These are phyloP conservation scores for Dicrurus megarhynchus DNA, from an alignment of 2,113 vertebrate species.

Conservation along the genomic window DNA sequence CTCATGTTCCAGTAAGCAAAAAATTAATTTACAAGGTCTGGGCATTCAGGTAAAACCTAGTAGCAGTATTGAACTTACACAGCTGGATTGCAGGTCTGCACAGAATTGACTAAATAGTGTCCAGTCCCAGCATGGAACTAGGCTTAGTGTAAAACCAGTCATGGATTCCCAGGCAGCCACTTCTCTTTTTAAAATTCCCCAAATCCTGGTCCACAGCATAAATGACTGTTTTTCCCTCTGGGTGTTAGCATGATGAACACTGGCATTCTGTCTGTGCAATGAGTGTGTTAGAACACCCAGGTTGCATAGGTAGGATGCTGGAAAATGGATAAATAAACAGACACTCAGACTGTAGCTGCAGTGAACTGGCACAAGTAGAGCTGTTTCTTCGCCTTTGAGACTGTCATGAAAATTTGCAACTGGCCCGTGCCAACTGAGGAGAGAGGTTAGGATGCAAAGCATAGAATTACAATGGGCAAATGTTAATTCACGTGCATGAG, in stretches of 20 bases:
- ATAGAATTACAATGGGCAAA: neutral
- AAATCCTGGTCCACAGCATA: neutral
- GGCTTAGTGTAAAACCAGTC: neutral
- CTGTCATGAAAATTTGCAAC: neutral
- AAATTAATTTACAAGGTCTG: constrained; percentile 10
- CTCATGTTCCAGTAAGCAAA: neutral
- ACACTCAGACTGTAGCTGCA: neutral
- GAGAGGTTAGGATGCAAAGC: neutral
- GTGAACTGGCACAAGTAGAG: neutral
- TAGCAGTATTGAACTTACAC: constrained; percentile 14
- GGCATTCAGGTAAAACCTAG: constrained; percentile 23
- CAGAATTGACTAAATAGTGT: neutral
- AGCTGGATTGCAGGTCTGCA: neutral
- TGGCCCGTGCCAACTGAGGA: neutral
- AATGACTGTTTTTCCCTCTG: neutral
- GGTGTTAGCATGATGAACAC: neutral
- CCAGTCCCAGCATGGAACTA: neutral
- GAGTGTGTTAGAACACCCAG: neutral
- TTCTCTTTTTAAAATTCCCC: neutral
- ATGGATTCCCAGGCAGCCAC: neutral
- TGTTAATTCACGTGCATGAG: neutral
- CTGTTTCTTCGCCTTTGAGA: neutral
- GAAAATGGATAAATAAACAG: neutral
- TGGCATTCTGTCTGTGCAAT: neutral
- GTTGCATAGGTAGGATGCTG: neutral